Base-by-base conservation (phyloP, 2,113 vertebrate species). In the Electrona antarctica region DNA sequence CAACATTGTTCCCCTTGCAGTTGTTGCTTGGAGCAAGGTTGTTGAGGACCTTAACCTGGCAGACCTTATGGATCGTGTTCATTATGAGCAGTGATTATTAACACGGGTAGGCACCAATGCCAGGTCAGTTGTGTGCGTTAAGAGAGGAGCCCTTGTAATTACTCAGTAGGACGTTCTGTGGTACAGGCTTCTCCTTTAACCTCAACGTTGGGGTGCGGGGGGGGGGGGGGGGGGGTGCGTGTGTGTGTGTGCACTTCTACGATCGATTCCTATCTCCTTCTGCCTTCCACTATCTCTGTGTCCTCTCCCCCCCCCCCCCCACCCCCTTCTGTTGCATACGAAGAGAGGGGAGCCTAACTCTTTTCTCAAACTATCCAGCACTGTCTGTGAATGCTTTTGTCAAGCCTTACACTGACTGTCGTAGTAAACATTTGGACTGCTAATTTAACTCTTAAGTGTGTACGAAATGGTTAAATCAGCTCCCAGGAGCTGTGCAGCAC, bases 41-140 rank as follows among this genome's bases (percentile, higher is more conserved):
- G 82, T 79, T 61, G 78, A 80, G 77, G 87, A 91, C 88, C 84
- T 86, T 83, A 91, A 90, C 91, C 89, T 79, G 73, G 82, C 71
- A 84, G 88, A 89, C 89, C 87, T 91, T 91, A 80, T 91, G 86
- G 89, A 89, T 88, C 81, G 69, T 87, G 82, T 87, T 89, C 85
- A 84, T 90, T 85, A 80, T 90, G 82, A 88, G 81, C 60, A n/a
- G 79, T 82, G 83, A 85, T 83, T 85, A 90, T 89, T 73, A 85
- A 86, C 86, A 88, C 61, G 28, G 76, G 77, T 70, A 45, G 78
- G 71, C 71, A 51, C 76, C 78, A 85, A 84, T 79, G 83, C 72
- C 47, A 3, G 83, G 85, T 88, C 87, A 87, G 69, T 28, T 73
- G 60, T 82, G 73, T 82, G 79, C 71, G 78, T 77, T 82, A 75